A percentile compares a stretch with the other conserved stretches of the same genome.
Evolutionary conservation across 2,113 vertebrate species (phyloP).

Genomic region (Probosciger aterrimus): DNA sequence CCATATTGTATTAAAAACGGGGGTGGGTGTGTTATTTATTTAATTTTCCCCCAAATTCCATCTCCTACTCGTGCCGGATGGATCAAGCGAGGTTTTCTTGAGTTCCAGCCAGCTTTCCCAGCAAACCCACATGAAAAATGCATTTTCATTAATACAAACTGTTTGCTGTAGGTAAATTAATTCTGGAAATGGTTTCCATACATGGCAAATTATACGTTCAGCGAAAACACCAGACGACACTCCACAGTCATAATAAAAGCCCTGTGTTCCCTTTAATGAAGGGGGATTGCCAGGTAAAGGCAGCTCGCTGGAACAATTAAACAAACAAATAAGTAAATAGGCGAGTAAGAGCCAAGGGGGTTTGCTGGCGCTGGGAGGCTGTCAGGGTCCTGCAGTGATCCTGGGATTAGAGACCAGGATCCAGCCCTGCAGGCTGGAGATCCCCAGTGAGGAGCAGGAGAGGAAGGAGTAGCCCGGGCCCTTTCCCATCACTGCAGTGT

Average conservation of each 20-base stretch:
- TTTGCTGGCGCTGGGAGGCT: rapidly evolving
- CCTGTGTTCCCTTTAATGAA: neutral
- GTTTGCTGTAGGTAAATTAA: slow-evolving; percentile 77
- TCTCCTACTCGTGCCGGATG: slow-evolving; percentile 62
- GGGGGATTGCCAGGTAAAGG: neutral
- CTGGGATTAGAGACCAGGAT: neutral
- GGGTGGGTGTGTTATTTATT: slow-evolving; percentile 63
- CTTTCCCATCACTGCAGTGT: rapidly evolving
- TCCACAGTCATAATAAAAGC: neutral
- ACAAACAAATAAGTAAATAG: neutral
- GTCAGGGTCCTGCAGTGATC: neutral
- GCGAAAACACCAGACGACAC: neutral
- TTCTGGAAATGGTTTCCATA: slow-evolving; percentile 70
- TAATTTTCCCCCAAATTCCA: slow-evolving; percentile 63
- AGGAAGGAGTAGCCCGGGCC: neutral
- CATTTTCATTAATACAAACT: slow-evolving; percentile 75
- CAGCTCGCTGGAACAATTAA: neutral
- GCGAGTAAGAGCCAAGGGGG: neutral
- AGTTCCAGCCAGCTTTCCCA: slow-evolving; percentile 39
- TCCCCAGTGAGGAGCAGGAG: neutral
- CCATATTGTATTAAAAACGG: slow-evolving; percentile 61
- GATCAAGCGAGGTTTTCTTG: slow-evolving; percentile 69
- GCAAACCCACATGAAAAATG: slow-evolving; percentile 55
- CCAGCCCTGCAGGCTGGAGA: rapidly evolving
- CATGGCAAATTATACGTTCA: slow-evolving; percentile 53